Percentiles rank a stretch among this genome's conserved stretches.
Evolutionary conservation across 2,113 vertebrate genomes (phyloP).

Genomic region (Rhineura floridana): DNA sequence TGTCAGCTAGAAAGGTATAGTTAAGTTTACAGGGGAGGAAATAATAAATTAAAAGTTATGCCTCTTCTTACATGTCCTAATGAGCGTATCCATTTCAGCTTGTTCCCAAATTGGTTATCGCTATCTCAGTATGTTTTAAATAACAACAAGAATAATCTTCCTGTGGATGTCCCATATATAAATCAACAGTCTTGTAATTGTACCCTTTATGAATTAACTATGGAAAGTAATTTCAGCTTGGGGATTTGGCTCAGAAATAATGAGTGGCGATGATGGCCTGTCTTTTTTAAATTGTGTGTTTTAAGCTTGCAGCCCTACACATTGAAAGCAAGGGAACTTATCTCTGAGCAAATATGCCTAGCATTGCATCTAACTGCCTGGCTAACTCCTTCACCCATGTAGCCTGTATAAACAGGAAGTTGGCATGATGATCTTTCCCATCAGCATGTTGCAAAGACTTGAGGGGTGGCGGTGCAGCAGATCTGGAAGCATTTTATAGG

Average conservation of each 20-base stretch:
- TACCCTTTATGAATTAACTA: background rate
- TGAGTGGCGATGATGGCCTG: background rate
- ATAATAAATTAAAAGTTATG: slow-evolving; percentile 30
- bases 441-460: background rate
- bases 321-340: background rate
- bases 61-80: background rate
- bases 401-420: background rate
- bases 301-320: background rate
- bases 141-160: background rate
- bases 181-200: slow-evolving; percentile 8
- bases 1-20: slow-evolving; percentile 54
- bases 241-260: background rate
- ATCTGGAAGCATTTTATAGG: background rate
- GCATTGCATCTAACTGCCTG: background rate
- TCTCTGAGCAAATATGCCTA: background rate
- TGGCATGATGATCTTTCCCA: background rate
- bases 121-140: background rate
- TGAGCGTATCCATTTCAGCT: background rate
- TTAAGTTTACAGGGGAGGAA: slow-evolving; percentile 42
- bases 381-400: background rate
- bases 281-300: background rate
- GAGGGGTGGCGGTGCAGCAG: background rate
- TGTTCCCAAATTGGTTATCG: background rate
- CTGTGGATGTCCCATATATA: background rate
- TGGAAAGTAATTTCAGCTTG: background rate